Base-by-base conservation (phyloP, 1,140 invertebrate genomes). In the Magallana gigas region DNA sequence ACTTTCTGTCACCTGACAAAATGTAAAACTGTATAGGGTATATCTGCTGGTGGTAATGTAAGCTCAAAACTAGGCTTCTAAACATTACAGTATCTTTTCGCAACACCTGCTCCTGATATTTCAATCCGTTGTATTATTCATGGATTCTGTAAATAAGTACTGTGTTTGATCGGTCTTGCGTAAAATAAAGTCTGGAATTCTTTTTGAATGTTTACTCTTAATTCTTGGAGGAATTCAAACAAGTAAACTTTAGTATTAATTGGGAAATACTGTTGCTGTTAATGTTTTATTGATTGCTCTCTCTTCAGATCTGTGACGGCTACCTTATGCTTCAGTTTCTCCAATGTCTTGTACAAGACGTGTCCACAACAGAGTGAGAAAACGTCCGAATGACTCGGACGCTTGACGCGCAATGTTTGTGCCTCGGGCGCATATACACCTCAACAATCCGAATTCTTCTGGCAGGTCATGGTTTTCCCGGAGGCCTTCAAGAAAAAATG, bases 351-450 rank as follows among this genome's bases (percentile, higher is more conserved):
- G 18, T 7, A 29, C 23, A 29, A 76, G 68, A 76, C 18, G 23
- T 29, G 12, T 76, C 23, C 68, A 23, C 23, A 76, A 76, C 23
- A 23, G 68, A 8, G 68, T 76, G 23, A 86, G 57, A 86, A 80
- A 86, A 57, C 85, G 85, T 80, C 85, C 71, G 23, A n/a, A 86
- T 86, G 85, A 86, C 29, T 16, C 85, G n/a, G 85, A 80, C 57
- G 85, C 58, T 71, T 86, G 80, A 86, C 48, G 48, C 81, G 57
- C 57, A 58, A 91, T 91, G 90, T 91, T 89, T 88, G 89, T 90
- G 71, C 90, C 90, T 62, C 90, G 88, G 68, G 90, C 90, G 57
- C 90, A 87, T n/a, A 88, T 91, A 56, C 87, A 90, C 57, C 83
- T 91, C 59, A 87, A 85, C 23, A 87, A 85, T 9, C 57, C 88